phyloP scores from a whole-genome alignment of 2,797 vertebrate genomes.

The Harpagifer antarcticus region DNA sequence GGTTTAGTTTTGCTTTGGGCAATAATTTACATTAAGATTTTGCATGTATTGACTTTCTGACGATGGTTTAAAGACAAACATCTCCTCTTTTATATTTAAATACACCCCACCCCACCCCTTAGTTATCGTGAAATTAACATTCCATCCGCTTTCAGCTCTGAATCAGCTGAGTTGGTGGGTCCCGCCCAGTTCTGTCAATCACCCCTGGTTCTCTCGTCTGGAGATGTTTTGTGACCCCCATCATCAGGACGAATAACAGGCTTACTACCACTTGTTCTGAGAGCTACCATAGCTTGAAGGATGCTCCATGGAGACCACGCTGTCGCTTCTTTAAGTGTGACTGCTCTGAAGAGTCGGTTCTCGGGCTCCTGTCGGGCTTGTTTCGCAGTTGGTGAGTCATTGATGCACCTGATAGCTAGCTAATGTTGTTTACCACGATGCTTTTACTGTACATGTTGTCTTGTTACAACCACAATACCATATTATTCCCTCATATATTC shows the following conservation, averaged over 20 bases:
- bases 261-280: fast-evolving
- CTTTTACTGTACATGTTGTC: background rate
- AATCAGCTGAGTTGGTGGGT: conserved; percentile 81
- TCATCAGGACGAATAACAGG: background rate
- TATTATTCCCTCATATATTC: background rate
- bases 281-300: background rate
- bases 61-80: conserved; percentile 32
- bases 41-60: background rate
- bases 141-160: conserved; percentile 29
- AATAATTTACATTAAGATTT: fast-evolving
- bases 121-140: conserved; percentile 57
- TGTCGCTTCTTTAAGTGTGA: background rate
- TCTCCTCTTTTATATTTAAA: background rate
- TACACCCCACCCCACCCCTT: conserved; percentile 33
- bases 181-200: conserved; percentile 41
- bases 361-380: conserved; percentile 34
- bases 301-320: conserved; percentile 2
- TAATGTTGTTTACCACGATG: conserved; percentile 22
- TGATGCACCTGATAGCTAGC: conserved; percentile 70
- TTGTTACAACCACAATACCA: background rate
- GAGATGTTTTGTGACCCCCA: conserved; percentile 13
- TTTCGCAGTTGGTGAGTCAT: conserved; percentile 82
- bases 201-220: background rate
- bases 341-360: conserved; percentile 17
- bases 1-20: conserved; percentile 16